phyloP scores from a whole-genome alignment of 2,888 invertebrate genomes.

The Microctonus hyperodae region DNA sequence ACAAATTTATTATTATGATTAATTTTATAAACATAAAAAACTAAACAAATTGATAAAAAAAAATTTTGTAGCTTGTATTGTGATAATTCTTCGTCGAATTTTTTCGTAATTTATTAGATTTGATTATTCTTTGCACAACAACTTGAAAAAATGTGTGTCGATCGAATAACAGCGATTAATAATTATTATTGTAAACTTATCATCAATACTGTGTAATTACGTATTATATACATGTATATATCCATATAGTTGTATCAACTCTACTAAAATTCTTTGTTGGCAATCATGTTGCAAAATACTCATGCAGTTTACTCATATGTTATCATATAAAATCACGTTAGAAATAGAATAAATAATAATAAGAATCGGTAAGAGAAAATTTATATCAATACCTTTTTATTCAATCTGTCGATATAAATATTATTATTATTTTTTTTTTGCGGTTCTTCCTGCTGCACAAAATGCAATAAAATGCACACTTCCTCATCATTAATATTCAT shows the following conservation, averaged over 20 bases:
- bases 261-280: not conserved
- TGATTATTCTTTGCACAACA: not conserved
- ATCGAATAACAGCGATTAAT: not conserved
- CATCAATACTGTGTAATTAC: not conserved
- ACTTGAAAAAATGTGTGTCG: not conserved
- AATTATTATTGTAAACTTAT: slow-evolving; percentile 1
- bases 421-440: not conserved
- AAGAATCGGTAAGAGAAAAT: not conserved
- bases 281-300: not conserved
- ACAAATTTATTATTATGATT: not conserved
- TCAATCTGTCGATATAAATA: not conserved
- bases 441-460: slow-evolving; percentile 7
- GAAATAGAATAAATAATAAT: not conserved
- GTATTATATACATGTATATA: no score
- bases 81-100: not conserved
- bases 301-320: not conserved
- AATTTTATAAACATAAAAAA: not conserved
- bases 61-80: not conserved
- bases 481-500: slow-evolving; percentile 7
- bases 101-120: not conserved
- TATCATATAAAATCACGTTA: not conserved
- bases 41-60: not conserved
- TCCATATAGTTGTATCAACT: not conserved
- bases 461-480: slow-evolving; percentile 3
- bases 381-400: not conserved